Conservation (phyloP, 1,140 invertebrate genomes). For the Manduca sexta region DNA sequence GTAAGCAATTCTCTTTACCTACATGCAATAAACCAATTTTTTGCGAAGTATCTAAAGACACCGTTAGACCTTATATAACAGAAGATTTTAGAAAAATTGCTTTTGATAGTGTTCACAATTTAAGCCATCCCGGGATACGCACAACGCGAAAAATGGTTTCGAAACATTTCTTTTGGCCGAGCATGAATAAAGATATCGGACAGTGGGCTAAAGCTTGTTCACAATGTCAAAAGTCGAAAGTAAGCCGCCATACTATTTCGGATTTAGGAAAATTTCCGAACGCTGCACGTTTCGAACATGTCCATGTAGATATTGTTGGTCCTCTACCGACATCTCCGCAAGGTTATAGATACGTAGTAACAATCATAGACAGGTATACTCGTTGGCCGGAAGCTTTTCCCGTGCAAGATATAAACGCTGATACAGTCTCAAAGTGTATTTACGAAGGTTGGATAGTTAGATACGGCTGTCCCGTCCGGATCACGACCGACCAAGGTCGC, state of each 20-base stretch:
- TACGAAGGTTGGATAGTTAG: slow-evolving; percentile 29
- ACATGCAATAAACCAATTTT: no score
- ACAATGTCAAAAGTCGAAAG: slow-evolving; percentile 26
- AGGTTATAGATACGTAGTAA: slow-evolving; percentile 50
- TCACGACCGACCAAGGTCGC: neutral
- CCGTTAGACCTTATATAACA: slow-evolving; percentile 19
- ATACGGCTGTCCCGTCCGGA: slow-evolving; percentile 24
- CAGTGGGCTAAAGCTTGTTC: slow-evolving; percentile 28
- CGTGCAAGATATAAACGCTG: slow-evolving; percentile 46
- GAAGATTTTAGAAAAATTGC: slow-evolving; percentile 10
- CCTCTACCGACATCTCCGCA: slow-evolving; percentile 36
- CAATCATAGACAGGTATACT: slow-evolving; percentile 62
- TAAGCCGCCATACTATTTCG: slow-evolving; percentile 12
- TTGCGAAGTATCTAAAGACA: no score
- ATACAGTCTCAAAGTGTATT: slow-evolving; percentile 21
- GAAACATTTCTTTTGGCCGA: slow-evolving; percentile 10
- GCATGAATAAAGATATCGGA: slow-evolving; percentile 46
- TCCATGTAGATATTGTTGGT: slow-evolving; percentile 59
- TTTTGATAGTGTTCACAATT: slow-evolving; percentile 10
- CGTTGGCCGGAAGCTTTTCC: slow-evolving; percentile 67
- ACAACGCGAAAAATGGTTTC: slow-evolving; percentile 12
- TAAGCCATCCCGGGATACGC: slow-evolving; percentile 15
- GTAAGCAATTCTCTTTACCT: no score
- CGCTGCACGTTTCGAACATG: slow-evolving; percentile 46
- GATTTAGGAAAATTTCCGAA: slow-evolving; percentile 16